Conservation (phyloP, 2,797 vertebrate genomes). For the Tiaroga cobitis region DNA sequence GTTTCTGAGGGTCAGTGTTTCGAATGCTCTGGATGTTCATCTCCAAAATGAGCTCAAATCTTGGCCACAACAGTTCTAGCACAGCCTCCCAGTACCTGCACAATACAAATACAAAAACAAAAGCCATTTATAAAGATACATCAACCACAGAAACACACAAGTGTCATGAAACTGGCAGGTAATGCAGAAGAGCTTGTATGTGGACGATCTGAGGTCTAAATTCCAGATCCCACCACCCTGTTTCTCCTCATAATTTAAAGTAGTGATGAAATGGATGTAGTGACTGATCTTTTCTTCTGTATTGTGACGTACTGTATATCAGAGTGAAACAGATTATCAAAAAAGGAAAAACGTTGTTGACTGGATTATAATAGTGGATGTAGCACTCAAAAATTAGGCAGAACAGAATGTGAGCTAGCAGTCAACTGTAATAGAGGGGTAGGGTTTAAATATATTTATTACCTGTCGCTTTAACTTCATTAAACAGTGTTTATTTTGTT, state of each 20-base stretch:
- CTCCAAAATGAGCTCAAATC: constrained; percentile 90
- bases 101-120: constrained; percentile 48
- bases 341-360: background rate
- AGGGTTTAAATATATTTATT: no score
- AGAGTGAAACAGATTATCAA: background rate
- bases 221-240: background rate
- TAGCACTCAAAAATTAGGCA: no score
- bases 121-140: background rate
- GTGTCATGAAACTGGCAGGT: background rate
- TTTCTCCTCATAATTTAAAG: background rate
- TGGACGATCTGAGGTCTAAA: background rate
- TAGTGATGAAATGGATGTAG: background rate
- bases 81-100: constrained; percentile 91
- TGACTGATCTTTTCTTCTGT: background rate
- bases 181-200: background rate
- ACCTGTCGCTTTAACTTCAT: no score
- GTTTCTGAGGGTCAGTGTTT: constrained; percentile 89
- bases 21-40: constrained; percentile 94
- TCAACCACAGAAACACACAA: background rate
- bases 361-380: background rate
- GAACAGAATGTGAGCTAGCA: no score
- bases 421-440: no score
- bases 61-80: constrained; percentile 90
- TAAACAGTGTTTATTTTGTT: background rate
- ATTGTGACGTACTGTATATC: background rate